phyloP scores from a whole-genome alignment of 1,140 invertebrate genomes.

The Gyrodactylus salaris region DNA sequence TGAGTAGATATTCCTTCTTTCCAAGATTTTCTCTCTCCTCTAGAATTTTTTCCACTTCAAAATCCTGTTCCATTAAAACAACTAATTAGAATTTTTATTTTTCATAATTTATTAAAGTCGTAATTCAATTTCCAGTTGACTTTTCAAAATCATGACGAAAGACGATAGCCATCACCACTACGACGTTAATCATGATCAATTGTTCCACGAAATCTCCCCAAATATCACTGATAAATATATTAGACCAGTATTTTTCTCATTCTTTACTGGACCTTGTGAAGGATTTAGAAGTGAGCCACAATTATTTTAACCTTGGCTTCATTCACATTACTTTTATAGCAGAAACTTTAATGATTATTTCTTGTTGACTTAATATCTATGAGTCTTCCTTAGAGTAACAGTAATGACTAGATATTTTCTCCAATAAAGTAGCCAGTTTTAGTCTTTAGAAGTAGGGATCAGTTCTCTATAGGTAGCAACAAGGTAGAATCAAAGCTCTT shows the following conservation, averaged over 20 bases:
- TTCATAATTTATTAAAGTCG: background rate
- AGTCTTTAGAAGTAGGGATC: too few relatives aligned
- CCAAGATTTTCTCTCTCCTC: slow-evolving; percentile 40
- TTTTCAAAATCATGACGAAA: background rate
- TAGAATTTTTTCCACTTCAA: slow-evolving; percentile 47
- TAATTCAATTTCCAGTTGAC: background rate
- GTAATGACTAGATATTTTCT: too few relatives aligned
- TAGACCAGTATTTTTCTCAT: background rate
- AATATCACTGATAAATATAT: background rate
- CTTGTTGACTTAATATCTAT: too few relatives aligned
- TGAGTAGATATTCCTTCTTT: slow-evolving; percentile 50
- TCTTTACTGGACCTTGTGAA: background rate
- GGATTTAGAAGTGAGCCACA: background rate
- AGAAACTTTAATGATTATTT: too few relatives aligned
- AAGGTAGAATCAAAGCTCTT: too few relatives aligned
- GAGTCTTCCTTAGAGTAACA: too few relatives aligned
- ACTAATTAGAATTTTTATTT: background rate
- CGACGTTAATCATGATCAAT: background rate
- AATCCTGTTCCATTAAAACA: background rate
- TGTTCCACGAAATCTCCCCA: background rate
- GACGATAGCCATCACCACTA: background rate
- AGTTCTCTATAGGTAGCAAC: too few relatives aligned
- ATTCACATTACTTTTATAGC: too few relatives aligned
- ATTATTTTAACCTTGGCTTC: too few relatives aligned
- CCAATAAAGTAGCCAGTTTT: too few relatives aligned